phyloP scores from a whole-genome alignment of 1,140 invertebrate genomes.

The Archivesica marissinica region DNA sequence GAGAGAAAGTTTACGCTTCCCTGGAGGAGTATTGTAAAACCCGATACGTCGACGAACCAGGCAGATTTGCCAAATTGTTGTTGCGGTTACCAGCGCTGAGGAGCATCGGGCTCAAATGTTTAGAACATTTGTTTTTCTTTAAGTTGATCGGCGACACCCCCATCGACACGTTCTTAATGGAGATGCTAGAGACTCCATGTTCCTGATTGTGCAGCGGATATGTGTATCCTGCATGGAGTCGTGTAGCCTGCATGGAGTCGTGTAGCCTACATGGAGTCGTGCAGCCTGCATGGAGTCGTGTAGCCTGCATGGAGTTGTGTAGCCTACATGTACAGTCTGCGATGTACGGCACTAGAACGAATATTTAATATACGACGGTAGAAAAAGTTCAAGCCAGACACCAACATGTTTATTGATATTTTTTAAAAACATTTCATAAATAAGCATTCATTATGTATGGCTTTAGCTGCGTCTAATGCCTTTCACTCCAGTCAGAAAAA shows the following conservation, averaged over 20 bases:
- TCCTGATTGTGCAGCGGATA: constrained; percentile 40
- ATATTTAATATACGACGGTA: background rate
- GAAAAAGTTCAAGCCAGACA: too few relatives aligned
- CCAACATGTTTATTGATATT: too few relatives aligned
- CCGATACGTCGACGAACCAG: constrained; percentile 94
- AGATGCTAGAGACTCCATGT: constrained; percentile 87
- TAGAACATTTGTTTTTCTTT: constrained; percentile 98
- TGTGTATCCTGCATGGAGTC: background rate
- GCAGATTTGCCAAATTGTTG: constrained; percentile 96
- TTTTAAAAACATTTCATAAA: too few relatives aligned
- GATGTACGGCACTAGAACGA: background rate
- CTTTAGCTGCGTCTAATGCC: too few relatives aligned
- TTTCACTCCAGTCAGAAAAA: too few relatives aligned
- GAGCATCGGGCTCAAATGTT: constrained; percentile 97
- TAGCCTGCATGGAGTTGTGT: background rate
- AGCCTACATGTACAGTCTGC: background rate
- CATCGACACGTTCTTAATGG: constrained; percentile 85
- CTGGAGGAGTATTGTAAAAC: constrained; percentile 97
- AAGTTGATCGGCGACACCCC: constrained; percentile 89
- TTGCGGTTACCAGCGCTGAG: constrained; percentile 96
- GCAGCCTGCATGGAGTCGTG: background rate
- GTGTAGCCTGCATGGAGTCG: background rate
- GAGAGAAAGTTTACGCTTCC: constrained; percentile 97
- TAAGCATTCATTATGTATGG: too few relatives aligned
- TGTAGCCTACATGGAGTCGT: background rate